Percentiles rank a stretch among this genome's conserved stretches.
Evolutionary conservation across 2,113 vertebrate genomes (phyloP).

Genomic region (Nymphicus hollandicus): DNA sequence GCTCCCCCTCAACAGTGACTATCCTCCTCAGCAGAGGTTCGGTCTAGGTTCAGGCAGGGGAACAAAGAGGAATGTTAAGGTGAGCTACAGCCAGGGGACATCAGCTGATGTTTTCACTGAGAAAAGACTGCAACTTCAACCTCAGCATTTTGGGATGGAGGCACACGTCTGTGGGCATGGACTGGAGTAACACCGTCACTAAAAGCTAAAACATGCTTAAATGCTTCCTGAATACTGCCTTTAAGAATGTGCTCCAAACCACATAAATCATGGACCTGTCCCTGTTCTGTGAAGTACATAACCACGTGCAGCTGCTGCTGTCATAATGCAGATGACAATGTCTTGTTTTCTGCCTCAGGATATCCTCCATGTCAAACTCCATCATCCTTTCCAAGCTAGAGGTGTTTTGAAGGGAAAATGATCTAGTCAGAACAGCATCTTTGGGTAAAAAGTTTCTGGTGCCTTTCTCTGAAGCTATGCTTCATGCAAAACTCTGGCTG

Average conservation of each 20-base stretch:
- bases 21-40: not conserved
- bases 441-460: not conserved
- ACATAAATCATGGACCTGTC: not conserved
- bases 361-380: not conserved
- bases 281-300: not conserved
- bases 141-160: not conserved
- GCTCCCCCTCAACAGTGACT: accelerated
- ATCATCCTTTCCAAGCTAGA: not conserved
- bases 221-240: not conserved
- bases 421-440: not conserved
- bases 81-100: not conserved
- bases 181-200: not conserved
- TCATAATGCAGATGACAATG: not conserved
- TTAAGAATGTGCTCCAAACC: not conserved
- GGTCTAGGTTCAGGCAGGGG: not conserved
- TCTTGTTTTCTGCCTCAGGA: not conserved
- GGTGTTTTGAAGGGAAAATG: not conserved
- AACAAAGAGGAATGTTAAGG: not conserved
- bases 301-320: not conserved
- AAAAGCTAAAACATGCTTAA: not conserved
- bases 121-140: not conserved
- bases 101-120: not conserved
- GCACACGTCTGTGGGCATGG: accelerated
- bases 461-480: not conserved
- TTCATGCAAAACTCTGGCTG: not conserved